Base-by-base conservation (phyloP, 2,797 vertebrate species). In the Anomalospiza imberbis region DNA sequence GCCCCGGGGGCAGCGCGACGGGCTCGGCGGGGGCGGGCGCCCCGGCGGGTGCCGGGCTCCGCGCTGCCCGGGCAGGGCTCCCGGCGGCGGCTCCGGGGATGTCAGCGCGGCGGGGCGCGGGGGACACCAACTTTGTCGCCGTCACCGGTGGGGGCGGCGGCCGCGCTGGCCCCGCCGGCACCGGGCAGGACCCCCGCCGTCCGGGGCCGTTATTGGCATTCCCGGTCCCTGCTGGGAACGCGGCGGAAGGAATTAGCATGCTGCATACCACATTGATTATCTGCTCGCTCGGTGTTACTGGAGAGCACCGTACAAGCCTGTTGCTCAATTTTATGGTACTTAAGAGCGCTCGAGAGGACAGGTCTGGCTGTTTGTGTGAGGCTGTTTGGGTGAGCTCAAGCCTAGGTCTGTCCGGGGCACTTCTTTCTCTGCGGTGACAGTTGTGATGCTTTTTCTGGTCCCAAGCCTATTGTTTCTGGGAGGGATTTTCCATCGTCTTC, bases 401-500 rank as follows among this genome's bases (percentile, higher is more conserved):
- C 47, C 48, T 4, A 0, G 22, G 1, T 38, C 55, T 47, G 76
- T 19, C 58, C 4, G 1, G 63, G 73, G 2, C 12, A 0, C 44
- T 40, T 20, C 55, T 25, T 28, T 32, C 58, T 60, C 58, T 6
- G 15, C 0, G 3, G 1, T 17, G 61, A 10, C 9, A 6, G 4
- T 3, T 4, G 25, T 6, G 34, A 71, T 67, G 4, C 75, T 84
- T 36, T 34, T 21, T 34, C 44, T 50, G 42, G 8, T 89, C 75
- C 88, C 44, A 4, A 82, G 55, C 40, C 72, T 55, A 0, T 80
- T 83, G 88, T 77, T 75, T 38, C 65, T 45, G 21, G 36, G 42
- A 17, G 42, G 13, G 38, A 3, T 25, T 78, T 68, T 77, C 57
- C 55, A 4, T 9, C 29, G 32, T 19, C n/a, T 47, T 70, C 68